These are phyloP conservation scores for Bombus fervidus DNA, from an alignment of 1,140 invertebrate species.

Conservation along the genomic window DNA sequence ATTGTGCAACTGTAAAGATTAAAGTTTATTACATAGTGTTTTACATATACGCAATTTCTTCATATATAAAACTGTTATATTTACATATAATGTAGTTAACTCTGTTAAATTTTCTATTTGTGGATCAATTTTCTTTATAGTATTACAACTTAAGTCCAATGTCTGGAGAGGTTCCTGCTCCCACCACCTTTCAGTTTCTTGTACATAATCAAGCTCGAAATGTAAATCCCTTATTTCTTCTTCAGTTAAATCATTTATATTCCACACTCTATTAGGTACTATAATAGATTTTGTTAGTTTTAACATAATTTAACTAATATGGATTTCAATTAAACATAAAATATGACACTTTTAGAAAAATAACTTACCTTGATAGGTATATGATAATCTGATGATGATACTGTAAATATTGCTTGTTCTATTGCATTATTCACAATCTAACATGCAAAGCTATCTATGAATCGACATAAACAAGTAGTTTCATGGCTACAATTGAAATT, in stretches of 20 bases:
- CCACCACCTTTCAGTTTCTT: constrained; percentile 91
- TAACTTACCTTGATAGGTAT: constrained; percentile 20
- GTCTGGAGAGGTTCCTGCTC: constrained; percentile 90
- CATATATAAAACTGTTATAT: constrained; percentile 64
- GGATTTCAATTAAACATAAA: neutral
- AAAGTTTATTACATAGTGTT: constrained; percentile 5
- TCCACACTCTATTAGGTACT: constrained; percentile 93
- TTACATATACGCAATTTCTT: constrained; percentile 9
- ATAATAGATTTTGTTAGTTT: constrained; percentile 39
- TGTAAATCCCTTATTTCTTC: constrained; percentile 84
- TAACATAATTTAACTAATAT: neutral
- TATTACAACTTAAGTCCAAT: constrained; percentile 92
- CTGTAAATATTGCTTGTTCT: constrained; percentile 21
- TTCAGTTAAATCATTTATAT: constrained; percentile 89
- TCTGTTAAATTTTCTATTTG: constrained; percentile 88
- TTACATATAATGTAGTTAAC: constrained; percentile 88
- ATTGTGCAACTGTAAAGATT: constrained; percentile 87
- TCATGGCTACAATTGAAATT: neutral
- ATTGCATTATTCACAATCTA: constrained; percentile 25
- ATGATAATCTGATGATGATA: constrained; percentile 20
- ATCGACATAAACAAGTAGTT: constrained; percentile 14
- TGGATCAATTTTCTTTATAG: constrained; percentile 86
- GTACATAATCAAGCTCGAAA: constrained; percentile 87
- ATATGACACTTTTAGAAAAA: constrained; percentile 3
- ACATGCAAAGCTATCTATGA: constrained; percentile 50